A percentile compares a stretch with the other conserved stretches of the same genome.
phyloP scores from a whole-genome alignment of 2,113 vertebrate genomes.

The Tragulus kanchil region DNA sequence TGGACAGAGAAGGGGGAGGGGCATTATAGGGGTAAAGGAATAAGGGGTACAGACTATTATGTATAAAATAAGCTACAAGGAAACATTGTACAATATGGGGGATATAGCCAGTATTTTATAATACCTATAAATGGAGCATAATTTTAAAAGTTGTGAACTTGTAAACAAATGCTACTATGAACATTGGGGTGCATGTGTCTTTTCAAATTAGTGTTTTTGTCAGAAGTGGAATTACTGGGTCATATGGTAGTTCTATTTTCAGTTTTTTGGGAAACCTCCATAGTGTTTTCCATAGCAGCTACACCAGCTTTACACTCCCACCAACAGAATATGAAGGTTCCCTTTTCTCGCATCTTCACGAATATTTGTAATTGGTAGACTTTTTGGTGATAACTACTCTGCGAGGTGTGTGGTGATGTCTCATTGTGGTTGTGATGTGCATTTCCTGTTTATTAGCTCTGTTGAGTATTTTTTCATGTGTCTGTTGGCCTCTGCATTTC shows the following conservation, averaged over 20 bases:
- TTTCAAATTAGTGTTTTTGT: neutral
- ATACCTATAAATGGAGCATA: neutral
- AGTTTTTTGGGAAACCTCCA: neutral
- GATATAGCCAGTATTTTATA: neutral
- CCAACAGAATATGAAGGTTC: too few species aligned
- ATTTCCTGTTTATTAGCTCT: too few species aligned
- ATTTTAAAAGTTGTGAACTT: neutral
- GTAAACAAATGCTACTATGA: neutral
- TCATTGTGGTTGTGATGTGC: too few species aligned
- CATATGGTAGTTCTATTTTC: neutral
- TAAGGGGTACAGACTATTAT: neutral
- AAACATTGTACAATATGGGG: neutral
- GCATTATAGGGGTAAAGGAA: neutral
- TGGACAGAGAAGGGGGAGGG: neutral
- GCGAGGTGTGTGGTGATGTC: too few species aligned
- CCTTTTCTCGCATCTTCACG: too few species aligned
- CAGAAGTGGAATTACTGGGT: neutral
- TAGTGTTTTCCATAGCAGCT: too few species aligned
- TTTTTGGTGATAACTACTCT: too few species aligned
- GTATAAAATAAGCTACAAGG: neutral
- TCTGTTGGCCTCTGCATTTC: too few species aligned
- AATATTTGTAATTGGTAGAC: too few species aligned
- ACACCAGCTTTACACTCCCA: too few species aligned
- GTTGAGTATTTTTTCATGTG: too few species aligned
- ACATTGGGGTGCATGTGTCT: neutral